Evolutionary conservation across 2,113 vertebrate species (phyloP).

Genomic region (Nansenia antarctica): DNA sequence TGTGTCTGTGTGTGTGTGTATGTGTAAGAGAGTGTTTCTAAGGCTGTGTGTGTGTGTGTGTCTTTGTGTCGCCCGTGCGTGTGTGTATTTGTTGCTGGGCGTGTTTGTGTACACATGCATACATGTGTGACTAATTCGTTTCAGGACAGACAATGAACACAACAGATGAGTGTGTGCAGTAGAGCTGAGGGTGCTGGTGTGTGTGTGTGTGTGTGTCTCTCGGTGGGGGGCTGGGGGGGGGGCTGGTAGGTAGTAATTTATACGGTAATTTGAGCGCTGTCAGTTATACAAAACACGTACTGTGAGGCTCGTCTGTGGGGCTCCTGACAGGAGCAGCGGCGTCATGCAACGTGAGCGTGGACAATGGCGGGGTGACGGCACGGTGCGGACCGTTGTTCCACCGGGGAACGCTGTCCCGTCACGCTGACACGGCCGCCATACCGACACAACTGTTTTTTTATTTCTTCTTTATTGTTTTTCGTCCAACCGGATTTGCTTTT

Average conservation of each 20-base stretch:
- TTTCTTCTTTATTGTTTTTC: no score
- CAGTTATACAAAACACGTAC: slow-evolving; percentile 29
- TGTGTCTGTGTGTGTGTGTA: slow-evolving; percentile 2
- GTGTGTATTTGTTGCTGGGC: slow-evolving; percentile 60
- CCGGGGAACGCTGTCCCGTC: background rate
- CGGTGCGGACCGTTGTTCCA: background rate
- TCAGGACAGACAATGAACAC: slow-evolving; percentile 40
- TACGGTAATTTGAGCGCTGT: slow-evolving; percentile 43
- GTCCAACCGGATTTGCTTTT: no score
- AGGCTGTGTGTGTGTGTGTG: slow-evolving; percentile 13
- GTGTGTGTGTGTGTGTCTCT: slow-evolving; percentile 20
- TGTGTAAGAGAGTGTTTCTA: slow-evolving; percentile 20
- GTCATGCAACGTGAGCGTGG: background rate
- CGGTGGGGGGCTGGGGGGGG: background rate
- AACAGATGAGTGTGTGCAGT: slow-evolving; percentile 24
- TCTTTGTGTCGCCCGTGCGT: slow-evolving; percentile 16
- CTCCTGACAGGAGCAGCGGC: background rate
- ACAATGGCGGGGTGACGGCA: background rate
- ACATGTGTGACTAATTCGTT: slow-evolving; percentile 73
- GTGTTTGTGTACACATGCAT: slow-evolving; percentile 68
- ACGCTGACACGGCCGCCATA: no score
- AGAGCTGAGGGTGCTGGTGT: slow-evolving; percentile 31
- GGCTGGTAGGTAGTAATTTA: background rate
- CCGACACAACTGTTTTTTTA: no score
- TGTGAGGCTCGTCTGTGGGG: slow-evolving; percentile 15